Evolutionary conservation across 2,113 vertebrate species (phyloP).

Genomic region (Panthera leo): DNA sequence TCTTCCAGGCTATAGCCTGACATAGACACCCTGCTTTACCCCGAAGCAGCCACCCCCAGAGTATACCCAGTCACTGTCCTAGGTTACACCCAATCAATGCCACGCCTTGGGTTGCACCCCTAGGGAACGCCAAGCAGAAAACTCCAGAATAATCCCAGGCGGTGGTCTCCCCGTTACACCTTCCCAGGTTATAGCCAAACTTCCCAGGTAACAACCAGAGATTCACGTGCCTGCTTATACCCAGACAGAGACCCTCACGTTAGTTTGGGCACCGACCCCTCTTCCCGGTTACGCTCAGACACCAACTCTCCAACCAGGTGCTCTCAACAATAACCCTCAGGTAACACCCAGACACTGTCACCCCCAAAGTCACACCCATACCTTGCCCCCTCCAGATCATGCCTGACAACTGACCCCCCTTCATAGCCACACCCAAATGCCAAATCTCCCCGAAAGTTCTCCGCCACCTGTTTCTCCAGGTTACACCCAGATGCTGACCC

Average conservation of each 20-base stretch:
- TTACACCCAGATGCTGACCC: background rate
- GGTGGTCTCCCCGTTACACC: background rate
- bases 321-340: background rate
- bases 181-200: background rate
- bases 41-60: background rate
- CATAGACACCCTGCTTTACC: background rate
- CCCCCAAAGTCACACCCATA: background rate
- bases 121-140: background rate
- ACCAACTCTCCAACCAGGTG: background rate
- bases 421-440: background rate
- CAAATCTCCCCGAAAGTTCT: background rate
- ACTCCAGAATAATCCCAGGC: background rate
- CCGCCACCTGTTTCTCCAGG: background rate
- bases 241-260: background rate
- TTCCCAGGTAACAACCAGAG: background rate
- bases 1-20: background rate
- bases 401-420: background rate
- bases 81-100: background rate
- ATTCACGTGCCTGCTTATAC: background rate
- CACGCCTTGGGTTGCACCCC: background rate
- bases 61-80: background rate
- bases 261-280: background rate
- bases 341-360: background rate
- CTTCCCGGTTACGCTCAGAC: background rate
- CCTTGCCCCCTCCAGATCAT: background rate